Base-by-base conservation (phyloP, 2,797 vertebrate genomes). In the Luscinia megarhynchos region DNA sequence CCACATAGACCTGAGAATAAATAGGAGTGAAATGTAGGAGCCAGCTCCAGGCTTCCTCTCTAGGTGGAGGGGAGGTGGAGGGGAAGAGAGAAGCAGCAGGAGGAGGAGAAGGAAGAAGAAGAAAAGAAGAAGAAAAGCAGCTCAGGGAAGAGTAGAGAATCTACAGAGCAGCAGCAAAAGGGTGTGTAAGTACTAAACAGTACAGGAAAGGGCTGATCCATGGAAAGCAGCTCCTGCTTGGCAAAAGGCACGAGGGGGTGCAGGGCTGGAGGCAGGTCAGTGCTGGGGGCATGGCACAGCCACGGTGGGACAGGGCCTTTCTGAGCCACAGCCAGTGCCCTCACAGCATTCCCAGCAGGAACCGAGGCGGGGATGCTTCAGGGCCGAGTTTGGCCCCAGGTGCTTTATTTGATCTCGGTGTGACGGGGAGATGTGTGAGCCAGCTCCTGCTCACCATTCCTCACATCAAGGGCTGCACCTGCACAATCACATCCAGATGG, bases 51-150 rank as follows among this genome's bases (percentile, higher is more conserved):
- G 53, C 87, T 94, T 95, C 89, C 82, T 88, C 1, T 7, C 69
- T 21, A 34, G 67, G 61, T 11, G 2, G 63, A 89, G 45, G 79
- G 75, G 55, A 84, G 72, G 87, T 68, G 82, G 68, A 87, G 45
- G 79, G 75, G 55, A 84, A 90, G 46, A 77, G 41, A 74, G 62
- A 77, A 92, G 72, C 84, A 87, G 88, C 84, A 72, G 75, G 68
- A 89, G 64, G 54, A 81, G n/a, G 82, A 91, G 70, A 34, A 34
- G 34, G 34, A 34, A 34, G 59, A 86, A 84, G 61, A 87, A 67
- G 67, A 78, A 92, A 84, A 93, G 59, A 86, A 84, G 61, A 87
- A 67, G 67, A 78, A 92, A 84, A 93, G 66, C 66, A 73, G 40
- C 50, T 69, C 73, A 54, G 64, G 55, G 69, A 92, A 70, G 66